Evolutionary conservation across 2,888 invertebrate species (phyloP).

Genomic region (Nycteola revayana): DNA sequence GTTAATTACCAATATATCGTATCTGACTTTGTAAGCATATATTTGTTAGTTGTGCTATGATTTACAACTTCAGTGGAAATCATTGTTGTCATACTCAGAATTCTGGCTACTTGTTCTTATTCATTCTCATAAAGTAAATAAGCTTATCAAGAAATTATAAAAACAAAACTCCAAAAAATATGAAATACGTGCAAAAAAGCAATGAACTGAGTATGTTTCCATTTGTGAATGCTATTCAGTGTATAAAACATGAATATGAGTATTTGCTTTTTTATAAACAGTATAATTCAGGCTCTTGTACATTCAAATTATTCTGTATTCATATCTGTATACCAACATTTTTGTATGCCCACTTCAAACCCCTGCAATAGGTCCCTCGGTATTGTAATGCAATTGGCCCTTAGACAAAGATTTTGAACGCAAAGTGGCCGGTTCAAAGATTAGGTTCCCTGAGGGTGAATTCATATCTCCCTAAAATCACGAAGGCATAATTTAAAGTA

Average conservation of each 20-base stretch:
- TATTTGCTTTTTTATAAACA: too few species aligned
- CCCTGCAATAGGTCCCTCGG: constrained; percentile 31
- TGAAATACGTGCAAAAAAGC: too few species aligned
- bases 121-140: neutral
- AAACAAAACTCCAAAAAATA: too few species aligned
- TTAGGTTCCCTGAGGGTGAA: constrained; percentile 56
- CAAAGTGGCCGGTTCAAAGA: constrained; percentile 50
- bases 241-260: constrained; percentile 8
- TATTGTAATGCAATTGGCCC: constrained; percentile 49
- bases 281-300: constrained; percentile 13
- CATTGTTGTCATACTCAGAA: too few species aligned
- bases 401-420: constrained; percentile 55
- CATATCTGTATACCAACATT: constrained; percentile 11
- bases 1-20: too few species aligned
- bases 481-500: constrained; percentile 59
- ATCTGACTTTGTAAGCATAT: too few species aligned
- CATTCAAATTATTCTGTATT: constrained; percentile 4
- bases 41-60: too few species aligned
- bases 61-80: too few species aligned
- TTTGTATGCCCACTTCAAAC: constrained; percentile 22
- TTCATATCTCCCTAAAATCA: constrained; percentile 69
- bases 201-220: neutral
- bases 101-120: neutral
- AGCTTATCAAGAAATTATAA: constrained; percentile 1
- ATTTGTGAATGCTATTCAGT: constrained; percentile 10